Evolutionary conservation across 2,888 invertebrate genomes (phyloP).

Genomic region (Cosmopolites sordidus): DNA sequence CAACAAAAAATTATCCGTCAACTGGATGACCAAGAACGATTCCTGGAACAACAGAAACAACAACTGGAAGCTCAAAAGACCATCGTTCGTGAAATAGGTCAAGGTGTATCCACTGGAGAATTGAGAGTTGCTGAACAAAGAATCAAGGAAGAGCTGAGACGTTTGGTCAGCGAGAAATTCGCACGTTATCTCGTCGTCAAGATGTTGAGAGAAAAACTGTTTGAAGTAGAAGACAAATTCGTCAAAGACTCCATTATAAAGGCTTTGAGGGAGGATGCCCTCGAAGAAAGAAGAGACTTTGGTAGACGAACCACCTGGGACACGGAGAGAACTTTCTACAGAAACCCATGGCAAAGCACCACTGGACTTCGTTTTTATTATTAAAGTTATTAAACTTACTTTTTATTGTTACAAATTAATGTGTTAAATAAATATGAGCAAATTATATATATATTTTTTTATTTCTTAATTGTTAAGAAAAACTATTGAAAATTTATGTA

Average conservation of each 20-base stretch:
- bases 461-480: too few species aligned
- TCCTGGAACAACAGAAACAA: constrained; percentile 11
- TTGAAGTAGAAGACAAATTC: constrained; percentile 13
- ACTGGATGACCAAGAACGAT: constrained; percentile 11
- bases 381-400: too few species aligned
- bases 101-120: not conserved
- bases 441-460: too few species aligned
- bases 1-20: constrained; percentile 12
- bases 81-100: constrained; percentile 3
- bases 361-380: too few species aligned
- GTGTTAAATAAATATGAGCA: too few species aligned
- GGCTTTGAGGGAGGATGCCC: constrained; percentile 1
- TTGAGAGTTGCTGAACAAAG: constrained; percentile 4
- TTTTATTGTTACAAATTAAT: too few species aligned
- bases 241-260: constrained; percentile 10
- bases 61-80: constrained; percentile 10
- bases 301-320: not conserved
- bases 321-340: not conserved
- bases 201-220: constrained; percentile 8
- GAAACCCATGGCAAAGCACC: not conserved
- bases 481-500: too few species aligned
- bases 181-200: constrained; percentile 9
- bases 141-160: constrained; percentile 2
- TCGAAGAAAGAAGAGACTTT: not conserved
- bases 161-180: constrained; percentile 5